Base-by-base conservation (phyloP, 30 jellyfish, hydroid and myxozoan species). In the Hydra vulgaris region DNA sequence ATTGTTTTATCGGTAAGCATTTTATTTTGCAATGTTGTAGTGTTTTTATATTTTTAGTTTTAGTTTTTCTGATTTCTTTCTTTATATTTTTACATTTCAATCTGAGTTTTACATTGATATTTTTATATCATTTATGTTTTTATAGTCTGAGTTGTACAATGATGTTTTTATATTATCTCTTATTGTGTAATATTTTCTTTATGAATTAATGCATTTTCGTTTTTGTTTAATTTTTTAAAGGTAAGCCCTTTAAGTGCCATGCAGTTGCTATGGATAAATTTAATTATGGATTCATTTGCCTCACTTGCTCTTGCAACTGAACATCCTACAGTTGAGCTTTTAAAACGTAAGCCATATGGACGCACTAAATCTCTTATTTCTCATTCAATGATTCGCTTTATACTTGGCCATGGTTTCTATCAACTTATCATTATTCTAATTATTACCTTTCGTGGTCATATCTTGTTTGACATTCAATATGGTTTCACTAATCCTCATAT, bases 241-340 rank as follows among this genome's bases (percentile, higher is more conserved):
- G 88, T 86, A 85, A 87, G 96, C 79, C 99, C 99, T 15, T 73
- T 94, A 83, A 87, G 96, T 27, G 99, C 99, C 80, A 90, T 84
- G 4, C 99, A 95, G 79, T 90, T 95, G 26, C 87, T 95, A 4
- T 95, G 99, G 99, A 97, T 95, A 18, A 95, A 95, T 78, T 83
- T 95, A 27, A 89, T 95, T 79, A 95, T 95, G 99, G 99, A 95
- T 75, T 81, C 98, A 0, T 82, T 95, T 18, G 99, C 99, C 26
- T 95, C 99, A 3, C 89, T 95, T 25, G 99, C 99, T 0, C 86
- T 95, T 25, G 99, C 99, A 8, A 95, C 99, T 0, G 99, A 95
- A 78, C 95, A 81, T 87, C 99, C 99, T 19, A 85, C 99, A 20
- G 90, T 79, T 27, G 89, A 73, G 8, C 79, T 95, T 70, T 86